phyloP scores from a whole-genome alignment of 2,797 vertebrate genomes.

The Neoniphon sammara region DNA sequence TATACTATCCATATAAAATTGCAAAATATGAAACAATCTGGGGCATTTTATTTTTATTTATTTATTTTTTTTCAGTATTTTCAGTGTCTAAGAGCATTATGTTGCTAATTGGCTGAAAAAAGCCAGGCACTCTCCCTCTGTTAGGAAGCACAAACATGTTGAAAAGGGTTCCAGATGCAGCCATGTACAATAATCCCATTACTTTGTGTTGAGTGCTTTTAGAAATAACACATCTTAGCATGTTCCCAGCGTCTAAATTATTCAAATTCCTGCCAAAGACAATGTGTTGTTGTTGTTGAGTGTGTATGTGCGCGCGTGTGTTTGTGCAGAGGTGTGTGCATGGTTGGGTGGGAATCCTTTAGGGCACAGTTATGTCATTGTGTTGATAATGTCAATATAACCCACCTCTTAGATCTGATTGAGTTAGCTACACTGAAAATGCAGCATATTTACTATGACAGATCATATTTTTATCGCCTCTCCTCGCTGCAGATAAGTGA shows the following conservation, averaged over 20 bases:
- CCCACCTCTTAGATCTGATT: neutral
- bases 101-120: constrained; percentile 54
- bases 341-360: neutral
- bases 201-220: constrained; percentile 44
- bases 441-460: neutral
- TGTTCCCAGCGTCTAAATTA: constrained; percentile 63
- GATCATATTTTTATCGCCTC: neutral
- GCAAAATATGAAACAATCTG: constrained; percentile 36
- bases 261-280: constrained; percentile 48
- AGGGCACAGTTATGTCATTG: constrained; percentile 28
- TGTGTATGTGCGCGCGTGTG: neutral
- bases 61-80: constrained; percentile 24
- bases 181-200: constrained; percentile 63
- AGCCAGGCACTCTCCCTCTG: constrained; percentile 25
- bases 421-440: neutral
- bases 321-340: neutral
- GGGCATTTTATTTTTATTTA: constrained; percentile 7
- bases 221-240: constrained; percentile 62
- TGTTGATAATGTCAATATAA: neutral
- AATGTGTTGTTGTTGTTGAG: constrained; percentile 12
- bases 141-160: constrained; percentile 57
- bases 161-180: constrained; percentile 50
- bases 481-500: neutral
- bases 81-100: constrained; percentile 48
- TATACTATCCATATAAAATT: constrained; percentile 9